Conservation (phyloP, 2,888 invertebrate genomes). For the Orchestes rusci region DNA sequence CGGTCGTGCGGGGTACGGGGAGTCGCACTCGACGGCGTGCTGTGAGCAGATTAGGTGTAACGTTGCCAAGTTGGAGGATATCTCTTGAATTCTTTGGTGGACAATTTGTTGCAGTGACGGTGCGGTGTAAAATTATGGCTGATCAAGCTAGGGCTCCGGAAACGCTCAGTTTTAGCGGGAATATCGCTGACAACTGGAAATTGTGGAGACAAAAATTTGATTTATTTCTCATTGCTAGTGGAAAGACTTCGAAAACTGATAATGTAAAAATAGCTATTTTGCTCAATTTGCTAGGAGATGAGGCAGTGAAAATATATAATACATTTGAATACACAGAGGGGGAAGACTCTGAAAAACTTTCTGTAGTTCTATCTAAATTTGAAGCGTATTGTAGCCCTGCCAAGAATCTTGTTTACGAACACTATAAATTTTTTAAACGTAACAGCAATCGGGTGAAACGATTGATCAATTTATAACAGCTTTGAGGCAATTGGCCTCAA, state of each 20-base stretch:
- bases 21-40: too few species aligned
- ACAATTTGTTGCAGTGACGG: too few species aligned
- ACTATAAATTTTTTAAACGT: constrained; percentile 25
- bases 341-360: constrained; percentile 16
- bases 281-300: constrained; percentile 22
- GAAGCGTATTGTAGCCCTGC: constrained; percentile 20
- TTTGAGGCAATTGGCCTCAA: constrained; percentile 16
- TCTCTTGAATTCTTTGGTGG: background rate
- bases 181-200: constrained; percentile 25
- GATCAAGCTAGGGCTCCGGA: constrained; percentile 11
- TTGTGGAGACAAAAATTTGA: constrained; percentile 28
- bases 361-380: constrained; percentile 16
- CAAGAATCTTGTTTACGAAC: constrained; percentile 25
- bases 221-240: constrained; percentile 27
- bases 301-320: constrained; percentile 23
- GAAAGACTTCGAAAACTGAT: constrained; percentile 20
- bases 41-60: background rate
- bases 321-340: constrained; percentile 21
- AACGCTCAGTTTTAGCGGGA: constrained; percentile 5
- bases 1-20: too few species aligned
- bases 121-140: constrained; percentile 1
- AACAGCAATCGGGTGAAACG: constrained; percentile 18
- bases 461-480: constrained; percentile 25
- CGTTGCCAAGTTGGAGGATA: background rate
- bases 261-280: constrained; percentile 27